Evolutionary conservation across 1,140 invertebrate species (phyloP).

Genomic region (Polypedilum vanderplanki): DNA sequence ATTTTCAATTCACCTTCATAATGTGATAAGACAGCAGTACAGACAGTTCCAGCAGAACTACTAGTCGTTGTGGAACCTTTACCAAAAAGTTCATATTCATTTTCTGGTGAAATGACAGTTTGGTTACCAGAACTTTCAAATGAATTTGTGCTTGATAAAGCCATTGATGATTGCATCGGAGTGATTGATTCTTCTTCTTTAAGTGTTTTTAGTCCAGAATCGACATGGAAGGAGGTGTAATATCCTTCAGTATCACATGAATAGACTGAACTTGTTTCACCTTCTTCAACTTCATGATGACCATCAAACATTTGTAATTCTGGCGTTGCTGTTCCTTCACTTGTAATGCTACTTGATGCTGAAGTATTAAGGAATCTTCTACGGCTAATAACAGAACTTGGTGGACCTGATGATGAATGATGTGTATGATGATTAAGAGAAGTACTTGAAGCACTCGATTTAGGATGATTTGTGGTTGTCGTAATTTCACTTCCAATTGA

Average conservation of each 20-base stretch:
- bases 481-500: slow-evolving; percentile 76
- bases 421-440: slow-evolving; percentile 54
- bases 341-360: slow-evolving; percentile 72
- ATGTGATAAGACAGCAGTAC: slow-evolving; percentile 46
- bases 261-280: slow-evolving; percentile 86
- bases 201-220: slow-evolving; percentile 81
- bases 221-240: slow-evolving; percentile 94
- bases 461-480: slow-evolving; percentile 60
- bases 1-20: slow-evolving; percentile 41
- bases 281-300: slow-evolving; percentile 62
- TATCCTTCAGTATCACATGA: slow-evolving; percentile 95
- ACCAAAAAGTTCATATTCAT: slow-evolving; percentile 82
- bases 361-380: slow-evolving; percentile 62
- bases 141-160: slow-evolving; percentile 51
- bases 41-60: slow-evolving; percentile 82
- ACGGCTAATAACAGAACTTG: slow-evolving; percentile 59
- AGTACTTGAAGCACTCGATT: slow-evolving; percentile 59
- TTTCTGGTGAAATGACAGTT: slow-evolving; percentile 60
- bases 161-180: slow-evolving; percentile 55
- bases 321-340: slow-evolving; percentile 76
- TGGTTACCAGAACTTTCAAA: slow-evolving; percentile 48
- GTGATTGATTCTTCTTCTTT: slow-evolving; percentile 70
- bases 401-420: slow-evolving; percentile 55
- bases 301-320: slow-evolving; percentile 66
- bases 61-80: slow-evolving; percentile 83